phyloP scores from a whole-genome alignment of 37 sponge, comb jelly and placozoan species.

The Tethya wilhelma region DNA sequence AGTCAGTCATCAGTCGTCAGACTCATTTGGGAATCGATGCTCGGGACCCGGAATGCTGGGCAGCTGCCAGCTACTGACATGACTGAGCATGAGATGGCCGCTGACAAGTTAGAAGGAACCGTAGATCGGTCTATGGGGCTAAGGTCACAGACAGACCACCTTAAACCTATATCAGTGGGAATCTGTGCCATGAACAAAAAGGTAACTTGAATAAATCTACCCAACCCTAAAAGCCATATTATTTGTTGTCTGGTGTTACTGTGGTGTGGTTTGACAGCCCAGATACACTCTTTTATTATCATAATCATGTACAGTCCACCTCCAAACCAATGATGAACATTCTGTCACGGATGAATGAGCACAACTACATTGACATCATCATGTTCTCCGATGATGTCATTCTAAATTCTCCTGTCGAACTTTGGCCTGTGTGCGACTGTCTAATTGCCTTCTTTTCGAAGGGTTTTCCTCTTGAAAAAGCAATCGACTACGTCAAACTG shows the following conservation, averaged over 20 bases:
- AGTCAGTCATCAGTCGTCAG: neutral
- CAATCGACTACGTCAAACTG: constrained; percentile 85
- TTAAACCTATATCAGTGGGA: constrained; percentile 61
- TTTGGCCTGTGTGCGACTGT: constrained; percentile 89
- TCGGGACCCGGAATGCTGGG: too few species aligned
- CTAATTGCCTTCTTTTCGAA: constrained; percentile 92
- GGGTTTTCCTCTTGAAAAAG: constrained; percentile 83
- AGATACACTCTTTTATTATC: neutral
- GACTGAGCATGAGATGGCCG: too few species aligned
- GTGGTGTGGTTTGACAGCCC: neutral
- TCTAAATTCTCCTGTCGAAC: constrained; percentile 72
- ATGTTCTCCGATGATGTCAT: constrained; percentile 82
- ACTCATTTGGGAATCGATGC: neutral
- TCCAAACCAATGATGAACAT: constrained; percentile 89
- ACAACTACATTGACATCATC: constrained; percentile 68
- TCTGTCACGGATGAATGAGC: constrained; percentile 52
- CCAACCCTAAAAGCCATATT: neutral
- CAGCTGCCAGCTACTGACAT: too few species aligned
- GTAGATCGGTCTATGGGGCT: neutral
- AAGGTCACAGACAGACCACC: neutral
- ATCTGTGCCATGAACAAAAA: constrained; percentile 92
- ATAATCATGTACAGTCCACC: constrained; percentile 41
- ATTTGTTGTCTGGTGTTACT: neutral
- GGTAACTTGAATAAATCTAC: constrained; percentile 61
- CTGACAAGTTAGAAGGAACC: too few species aligned